Evolutionary conservation across 2,113 vertebrate genomes (phyloP).

Genomic region (Nothobranchius kuhntae): DNA sequence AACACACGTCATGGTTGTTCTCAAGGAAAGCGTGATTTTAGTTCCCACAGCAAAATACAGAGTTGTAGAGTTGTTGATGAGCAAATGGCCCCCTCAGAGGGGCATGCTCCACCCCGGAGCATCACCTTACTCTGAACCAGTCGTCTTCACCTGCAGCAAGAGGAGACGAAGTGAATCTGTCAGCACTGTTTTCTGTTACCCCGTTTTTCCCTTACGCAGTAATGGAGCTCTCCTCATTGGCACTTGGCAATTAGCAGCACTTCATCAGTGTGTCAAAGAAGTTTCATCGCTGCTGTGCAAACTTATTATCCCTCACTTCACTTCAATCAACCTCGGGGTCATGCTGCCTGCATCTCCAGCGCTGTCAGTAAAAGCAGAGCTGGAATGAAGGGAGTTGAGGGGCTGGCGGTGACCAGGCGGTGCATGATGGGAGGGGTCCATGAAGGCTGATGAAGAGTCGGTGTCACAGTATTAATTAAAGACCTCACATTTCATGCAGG

Average conservation of each 20-base stretch:
- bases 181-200: slow-evolving; percentile 23
- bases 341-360: slow-evolving; percentile 32
- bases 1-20: slow-evolving; percentile 63
- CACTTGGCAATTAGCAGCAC: slow-evolving; percentile 66
- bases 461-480: slow-evolving; percentile 51
- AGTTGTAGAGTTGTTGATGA: slow-evolving; percentile 18
- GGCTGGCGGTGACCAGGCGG: slow-evolving; percentile 36
- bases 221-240: slow-evolving; percentile 61
- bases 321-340: slow-evolving; percentile 64
- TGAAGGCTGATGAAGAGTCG: slow-evolving; percentile 30
- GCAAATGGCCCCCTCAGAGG: slow-evolving; percentile 26
- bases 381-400: slow-evolving; percentile 33
- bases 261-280: slow-evolving; percentile 63
- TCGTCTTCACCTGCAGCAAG: slow-evolving; percentile 9
- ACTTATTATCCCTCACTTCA: slow-evolving; percentile 64
- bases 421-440: slow-evolving; percentile 25
- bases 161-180: slow-evolving; percentile 34
- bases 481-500: too few species aligned
- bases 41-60: slow-evolving; percentile 33
- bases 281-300: slow-evolving; percentile 45
- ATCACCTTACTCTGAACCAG: slow-evolving; percentile 18
- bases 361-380: slow-evolving; percentile 24
- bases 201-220: slow-evolving; percentile 23
- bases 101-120: slow-evolving; percentile 8
- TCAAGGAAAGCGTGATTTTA: slow-evolving; percentile 69